Evolutionary conservation across 2,797 vertebrate genomes (phyloP).

Genomic region (Scleropages formosus): DNA sequence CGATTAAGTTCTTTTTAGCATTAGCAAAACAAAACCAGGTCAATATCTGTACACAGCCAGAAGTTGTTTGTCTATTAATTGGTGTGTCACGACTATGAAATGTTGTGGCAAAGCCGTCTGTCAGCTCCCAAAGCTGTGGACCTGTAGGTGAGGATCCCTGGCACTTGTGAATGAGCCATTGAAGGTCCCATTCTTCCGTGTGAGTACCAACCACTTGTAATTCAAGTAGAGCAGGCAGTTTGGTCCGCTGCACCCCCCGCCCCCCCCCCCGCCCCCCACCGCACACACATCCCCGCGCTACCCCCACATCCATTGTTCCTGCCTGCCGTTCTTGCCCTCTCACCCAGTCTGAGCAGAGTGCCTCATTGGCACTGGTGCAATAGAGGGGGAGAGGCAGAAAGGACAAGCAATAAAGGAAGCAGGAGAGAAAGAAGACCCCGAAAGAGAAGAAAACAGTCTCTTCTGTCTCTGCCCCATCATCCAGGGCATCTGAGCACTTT

Average conservation of each 20-base stretch:
- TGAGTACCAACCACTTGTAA: slow-evolving; percentile 64
- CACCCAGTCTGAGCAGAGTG: slow-evolving; percentile 41
- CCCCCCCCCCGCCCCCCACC: slow-evolving; percentile 10
- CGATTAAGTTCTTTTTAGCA: neutral
- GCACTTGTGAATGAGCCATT: slow-evolving; percentile 59
- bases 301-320: slow-evolving; percentile 44
- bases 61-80: slow-evolving; percentile 32
- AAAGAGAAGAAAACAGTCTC: slow-evolving; percentile 47
- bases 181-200: slow-evolving; percentile 63
- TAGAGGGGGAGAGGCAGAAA: slow-evolving; percentile 42
- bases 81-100: slow-evolving; percentile 34
- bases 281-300: slow-evolving; percentile 5
- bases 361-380: slow-evolving; percentile 40
- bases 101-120: slow-evolving; percentile 13
- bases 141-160: slow-evolving; percentile 54
- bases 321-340: slow-evolving; percentile 42
- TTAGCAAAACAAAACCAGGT: slow-evolving; percentile 40
- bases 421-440: slow-evolving; percentile 38
- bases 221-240: slow-evolving; percentile 56
- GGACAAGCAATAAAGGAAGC: slow-evolving; percentile 34
- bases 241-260: slow-evolving; percentile 39
- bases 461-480: slow-evolving; percentile 46
- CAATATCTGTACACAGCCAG: slow-evolving; percentile 29
- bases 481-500: slow-evolving; percentile 48
- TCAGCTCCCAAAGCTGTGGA: neutral